phyloP scores from a whole-genome alignment of 2,888 invertebrate species.

The Stenotaenia linearis region DNA sequence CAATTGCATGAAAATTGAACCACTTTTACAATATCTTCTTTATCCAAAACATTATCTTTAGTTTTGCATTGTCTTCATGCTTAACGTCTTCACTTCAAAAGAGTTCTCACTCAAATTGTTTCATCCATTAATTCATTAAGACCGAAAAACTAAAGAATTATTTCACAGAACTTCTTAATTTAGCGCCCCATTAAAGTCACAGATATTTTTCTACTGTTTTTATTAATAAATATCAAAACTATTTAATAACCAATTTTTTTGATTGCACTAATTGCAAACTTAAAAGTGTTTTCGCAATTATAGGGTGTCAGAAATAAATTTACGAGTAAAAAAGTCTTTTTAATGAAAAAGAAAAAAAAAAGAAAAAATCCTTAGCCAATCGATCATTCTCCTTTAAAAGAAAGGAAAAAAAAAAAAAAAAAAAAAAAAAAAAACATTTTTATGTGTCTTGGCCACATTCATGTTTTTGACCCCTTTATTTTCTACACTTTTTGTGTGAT shows the following conservation, averaged over 20 bases:
- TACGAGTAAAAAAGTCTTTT: not conserved
- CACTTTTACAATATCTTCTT: not conserved
- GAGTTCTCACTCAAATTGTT: not conserved
- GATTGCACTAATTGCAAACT: not conserved
- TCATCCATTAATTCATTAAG: not conserved
- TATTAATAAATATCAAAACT: no score
- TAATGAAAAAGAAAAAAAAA: not conserved
- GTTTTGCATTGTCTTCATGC: not conserved
- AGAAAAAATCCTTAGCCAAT: not conserved
- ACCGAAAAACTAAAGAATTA: no score
- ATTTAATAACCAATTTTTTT: no score
- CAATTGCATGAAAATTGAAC: not conserved
- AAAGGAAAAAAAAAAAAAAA: not conserved
- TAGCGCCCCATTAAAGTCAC: no score
- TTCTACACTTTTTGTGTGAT: not conserved
- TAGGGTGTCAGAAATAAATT: not conserved
- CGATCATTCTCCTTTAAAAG: not conserved
- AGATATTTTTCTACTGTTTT: no score
- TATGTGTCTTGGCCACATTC: not conserved
- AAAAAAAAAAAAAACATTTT: not conserved
- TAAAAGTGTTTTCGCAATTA: conserved; percentile 1
- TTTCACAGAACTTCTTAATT: no score
- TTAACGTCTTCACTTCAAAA: no score
- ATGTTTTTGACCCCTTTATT: not conserved
- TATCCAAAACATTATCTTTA: not conserved